Evolutionary conservation across 2,888 invertebrate species (phyloP).

Genomic region (Drosophila cognata): DNA sequence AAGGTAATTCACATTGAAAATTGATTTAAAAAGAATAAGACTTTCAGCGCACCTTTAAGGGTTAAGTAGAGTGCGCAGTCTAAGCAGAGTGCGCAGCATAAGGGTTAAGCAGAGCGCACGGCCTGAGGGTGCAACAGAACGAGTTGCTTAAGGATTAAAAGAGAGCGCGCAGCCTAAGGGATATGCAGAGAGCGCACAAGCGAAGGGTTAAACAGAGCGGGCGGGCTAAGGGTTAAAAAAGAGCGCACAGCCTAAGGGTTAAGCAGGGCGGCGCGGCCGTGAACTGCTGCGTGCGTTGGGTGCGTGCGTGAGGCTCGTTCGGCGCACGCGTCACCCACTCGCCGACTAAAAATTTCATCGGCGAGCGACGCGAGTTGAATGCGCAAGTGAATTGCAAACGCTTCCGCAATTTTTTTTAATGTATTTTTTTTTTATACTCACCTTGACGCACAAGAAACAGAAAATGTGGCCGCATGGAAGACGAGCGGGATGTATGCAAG

Average conservation of each 20-base stretch:
- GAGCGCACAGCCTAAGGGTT: neutral
- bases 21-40: conserved; percentile 20
- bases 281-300: conserved; percentile 45
- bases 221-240: neutral
- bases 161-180: neutral
- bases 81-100: neutral
- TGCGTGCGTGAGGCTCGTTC: conserved; percentile 29
- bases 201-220: neutral
- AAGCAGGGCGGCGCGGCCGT: conserved; percentile 37
- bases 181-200: too few relatives aligned
- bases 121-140: neutral
- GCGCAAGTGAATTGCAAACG: conserved; percentile 24
- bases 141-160: neutral
- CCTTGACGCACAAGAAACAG: conserved; percentile 97
- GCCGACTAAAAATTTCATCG: conserved; percentile 11
- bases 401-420: conserved; percentile 29
- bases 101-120: neutral
- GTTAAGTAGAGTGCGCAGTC: conserved; percentile 9
- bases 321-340: conserved; percentile 40
- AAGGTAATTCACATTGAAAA: conserved; percentile 20
- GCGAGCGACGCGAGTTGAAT: conserved; percentile 30
- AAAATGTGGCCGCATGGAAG: conserved; percentile 98
- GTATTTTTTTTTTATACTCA: conserved; percentile 70
- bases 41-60: conserved; percentile 22
- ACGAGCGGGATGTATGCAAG: conserved; percentile 95